Evolutionary conservation across 2,888 invertebrate species (phyloP).

Genomic region (Tenthredo mesomela): DNA sequence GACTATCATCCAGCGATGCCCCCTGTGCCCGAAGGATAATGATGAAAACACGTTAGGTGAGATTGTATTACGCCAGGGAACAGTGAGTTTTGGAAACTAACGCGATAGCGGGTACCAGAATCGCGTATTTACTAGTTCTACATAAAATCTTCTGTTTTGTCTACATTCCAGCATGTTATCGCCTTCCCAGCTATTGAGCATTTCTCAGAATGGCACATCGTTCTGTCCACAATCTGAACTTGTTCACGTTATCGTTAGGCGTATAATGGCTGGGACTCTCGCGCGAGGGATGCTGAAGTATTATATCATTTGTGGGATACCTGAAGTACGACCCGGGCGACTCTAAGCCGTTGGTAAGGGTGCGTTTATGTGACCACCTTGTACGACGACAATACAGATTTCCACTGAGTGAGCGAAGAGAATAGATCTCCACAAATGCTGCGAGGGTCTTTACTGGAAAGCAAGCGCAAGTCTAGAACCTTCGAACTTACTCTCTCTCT

Average conservation of each 20-base stretch:
- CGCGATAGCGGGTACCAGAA: conserved; percentile 20
- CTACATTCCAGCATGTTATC: background rate
- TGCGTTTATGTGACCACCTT: conserved; percentile 44
- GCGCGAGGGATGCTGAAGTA: conserved; percentile 28
- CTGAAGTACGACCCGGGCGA: conserved; percentile 9
- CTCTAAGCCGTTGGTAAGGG: background rate
- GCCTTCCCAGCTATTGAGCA: background rate
- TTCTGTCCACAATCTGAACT: conserved; percentile 38
- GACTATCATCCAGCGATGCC: background rate
- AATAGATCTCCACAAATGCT: conserved; percentile 20
- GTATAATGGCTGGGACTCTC: conserved; percentile 25
- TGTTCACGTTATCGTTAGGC: conserved; percentile 38
- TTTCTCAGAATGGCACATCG: conserved; percentile 1
- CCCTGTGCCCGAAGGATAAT: background rate
- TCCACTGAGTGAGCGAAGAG: conserved; percentile 12
- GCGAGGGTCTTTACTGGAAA: conserved; percentile 14
- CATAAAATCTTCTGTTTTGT: conserved; percentile 31
- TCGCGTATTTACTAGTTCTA: background rate
- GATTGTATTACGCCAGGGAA: background rate
- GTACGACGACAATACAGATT: conserved; percentile 37
- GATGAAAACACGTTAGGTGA: conserved; percentile 1
- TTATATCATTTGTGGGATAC: conserved; percentile 39
- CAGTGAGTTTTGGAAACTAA: background rate
- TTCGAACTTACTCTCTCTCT: conserved; percentile 16
- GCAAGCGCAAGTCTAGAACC: conserved; percentile 2